Conservation (phyloP, 1,140 invertebrate genomes). For the Brachionus plicatilis region DNA sequence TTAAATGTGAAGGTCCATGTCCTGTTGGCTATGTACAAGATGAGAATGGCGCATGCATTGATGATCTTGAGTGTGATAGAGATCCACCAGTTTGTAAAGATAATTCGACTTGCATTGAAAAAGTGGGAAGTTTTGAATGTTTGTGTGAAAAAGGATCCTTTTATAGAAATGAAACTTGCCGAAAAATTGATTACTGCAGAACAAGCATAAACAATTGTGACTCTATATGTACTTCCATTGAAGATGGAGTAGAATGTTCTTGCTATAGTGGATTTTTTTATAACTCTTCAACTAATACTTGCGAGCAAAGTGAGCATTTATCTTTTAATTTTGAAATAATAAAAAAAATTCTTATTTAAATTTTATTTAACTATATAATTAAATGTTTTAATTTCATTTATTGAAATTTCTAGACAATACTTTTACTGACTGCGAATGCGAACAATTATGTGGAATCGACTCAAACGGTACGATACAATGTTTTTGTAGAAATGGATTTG, state of each 20-base stretch:
- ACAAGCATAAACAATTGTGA: slow-evolving; percentile 5
- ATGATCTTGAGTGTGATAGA: not conserved
- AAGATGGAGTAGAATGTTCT: not conserved
- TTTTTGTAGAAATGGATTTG: not conserved
- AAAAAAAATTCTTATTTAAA: not conserved
- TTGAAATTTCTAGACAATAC: not conserved
- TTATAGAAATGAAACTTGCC: not conserved
- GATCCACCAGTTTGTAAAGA: not conserved
- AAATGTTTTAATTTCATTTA: not conserved
- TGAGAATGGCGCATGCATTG: not conserved
- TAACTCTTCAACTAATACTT: not conserved
- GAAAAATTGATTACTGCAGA: slow-evolving; percentile 10
- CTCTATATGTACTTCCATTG: not conserved
- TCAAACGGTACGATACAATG: not conserved
- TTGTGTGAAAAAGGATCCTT: not conserved
- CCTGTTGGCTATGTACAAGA: not conserved
- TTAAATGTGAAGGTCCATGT: not conserved
- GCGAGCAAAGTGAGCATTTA: not conserved
- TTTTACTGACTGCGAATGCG: not conserved
- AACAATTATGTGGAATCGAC: not conserved
- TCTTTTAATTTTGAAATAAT: not conserved
- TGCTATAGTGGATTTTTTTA: not conserved
- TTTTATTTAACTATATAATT: too few relatives aligned
- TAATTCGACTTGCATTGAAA: not conserved
- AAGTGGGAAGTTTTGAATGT: not conserved